Conservation (phyloP, 1,140 invertebrate genomes). For the Apis mellifera region DNA sequence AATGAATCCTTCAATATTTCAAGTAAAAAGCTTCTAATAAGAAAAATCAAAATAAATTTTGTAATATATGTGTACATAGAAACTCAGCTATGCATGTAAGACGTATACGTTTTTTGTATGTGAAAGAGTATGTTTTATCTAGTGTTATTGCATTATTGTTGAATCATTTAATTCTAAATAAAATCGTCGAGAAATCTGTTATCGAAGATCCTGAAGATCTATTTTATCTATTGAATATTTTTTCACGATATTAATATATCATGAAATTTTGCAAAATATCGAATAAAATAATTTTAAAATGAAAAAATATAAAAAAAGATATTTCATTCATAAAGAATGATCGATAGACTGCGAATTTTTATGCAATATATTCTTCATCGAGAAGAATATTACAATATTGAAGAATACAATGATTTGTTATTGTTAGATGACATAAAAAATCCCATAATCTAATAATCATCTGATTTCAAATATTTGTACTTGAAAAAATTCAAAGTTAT, state of each 20-base stretch:
- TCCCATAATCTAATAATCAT: no score
- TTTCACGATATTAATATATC: background rate
- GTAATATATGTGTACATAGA: background rate
- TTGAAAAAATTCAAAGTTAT: background rate
- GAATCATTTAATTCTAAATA: background rate
- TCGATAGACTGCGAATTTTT: no score
- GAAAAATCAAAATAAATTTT: background rate
- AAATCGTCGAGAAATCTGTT: conserved; percentile 19
- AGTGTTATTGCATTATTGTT: conserved; percentile 1
- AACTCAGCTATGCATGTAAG: background rate
- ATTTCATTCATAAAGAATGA: background rate
- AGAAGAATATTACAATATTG: no score
- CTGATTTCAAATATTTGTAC: background rate
- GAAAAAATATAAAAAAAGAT: background rate
- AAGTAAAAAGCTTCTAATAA: background rate
- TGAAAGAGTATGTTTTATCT: background rate
- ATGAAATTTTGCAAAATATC: background rate
- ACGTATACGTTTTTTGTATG: background rate
- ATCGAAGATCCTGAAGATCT: background rate
- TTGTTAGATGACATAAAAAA: no score
- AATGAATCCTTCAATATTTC: no score
- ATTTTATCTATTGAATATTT: background rate
- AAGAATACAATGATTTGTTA: no score
- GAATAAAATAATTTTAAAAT: background rate
- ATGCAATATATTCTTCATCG: no score